Percentiles rank a stretch among this genome's conserved stretches.
Evolutionary conservation across 2,113 vertebrate species (phyloP).

Genomic region (Mus musculus): DNA sequence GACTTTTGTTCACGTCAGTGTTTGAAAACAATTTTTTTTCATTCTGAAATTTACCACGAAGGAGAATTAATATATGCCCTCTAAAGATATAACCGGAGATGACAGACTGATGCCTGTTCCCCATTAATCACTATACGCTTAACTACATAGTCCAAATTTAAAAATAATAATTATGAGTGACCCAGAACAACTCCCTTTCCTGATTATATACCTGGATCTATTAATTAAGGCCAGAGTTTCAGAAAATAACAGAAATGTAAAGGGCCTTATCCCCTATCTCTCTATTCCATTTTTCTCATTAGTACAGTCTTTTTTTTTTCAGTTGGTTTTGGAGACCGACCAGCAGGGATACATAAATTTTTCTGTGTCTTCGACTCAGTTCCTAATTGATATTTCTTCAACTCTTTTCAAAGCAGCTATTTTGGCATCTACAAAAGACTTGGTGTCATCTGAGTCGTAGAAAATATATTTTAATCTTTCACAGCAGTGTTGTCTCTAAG

Average conservation of each 20-base stretch:
- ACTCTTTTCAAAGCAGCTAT: slow-evolving; percentile 93
- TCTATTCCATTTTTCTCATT: slow-evolving; percentile 88
- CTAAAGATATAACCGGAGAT: slow-evolving; percentile 63
- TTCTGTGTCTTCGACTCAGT: slow-evolving; percentile 90
- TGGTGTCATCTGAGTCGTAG: slow-evolving; percentile 93
- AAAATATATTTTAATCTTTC: slow-evolving; percentile 94
- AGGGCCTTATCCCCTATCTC: slow-evolving; percentile 80
- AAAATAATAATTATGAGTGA: slow-evolving; percentile 55
- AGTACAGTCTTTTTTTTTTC: slow-evolving; percentile 89
- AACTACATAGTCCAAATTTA: slow-evolving; percentile 42
- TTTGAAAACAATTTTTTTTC: slow-evolving; percentile 57
- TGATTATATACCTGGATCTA: slow-evolving; percentile 63
- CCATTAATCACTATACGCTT: slow-evolving; percentile 29
- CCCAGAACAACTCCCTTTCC: slow-evolving; percentile 37
- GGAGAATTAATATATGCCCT: slow-evolving; percentile 8
- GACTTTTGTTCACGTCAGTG: not conserved
- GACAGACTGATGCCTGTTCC: slow-evolving; percentile 43
- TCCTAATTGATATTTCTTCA: slow-evolving; percentile 94
- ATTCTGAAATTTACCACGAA: slow-evolving; percentile 45
- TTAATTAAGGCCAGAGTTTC: slow-evolving; percentile 78
- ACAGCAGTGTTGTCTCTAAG: slow-evolving; percentile 92
- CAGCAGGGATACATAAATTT: slow-evolving; percentile 93
- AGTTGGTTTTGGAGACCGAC: slow-evolving; percentile 91
- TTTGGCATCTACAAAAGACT: slow-evolving; percentile 93
- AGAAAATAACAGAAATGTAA: slow-evolving; percentile 84